Percentiles rank a stretch among this genome's conserved stretches.
phyloP scores from a whole-genome alignment of 2,888 invertebrate species.

The Tethea ocularis region DNA sequence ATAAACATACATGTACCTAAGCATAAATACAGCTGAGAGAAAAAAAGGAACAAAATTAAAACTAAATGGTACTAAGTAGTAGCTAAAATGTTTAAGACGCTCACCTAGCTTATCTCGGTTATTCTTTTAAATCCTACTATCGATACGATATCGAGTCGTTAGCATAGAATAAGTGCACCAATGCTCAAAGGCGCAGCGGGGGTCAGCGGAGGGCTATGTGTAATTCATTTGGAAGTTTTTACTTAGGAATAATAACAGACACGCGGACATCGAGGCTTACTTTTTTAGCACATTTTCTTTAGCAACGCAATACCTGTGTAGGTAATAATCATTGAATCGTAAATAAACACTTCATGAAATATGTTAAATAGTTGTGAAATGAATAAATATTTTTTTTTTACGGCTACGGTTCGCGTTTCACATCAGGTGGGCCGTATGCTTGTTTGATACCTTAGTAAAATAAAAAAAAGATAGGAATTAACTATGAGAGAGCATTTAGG shows the following conservation, averaged over 20 bases:
- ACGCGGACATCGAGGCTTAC: constrained; percentile 32
- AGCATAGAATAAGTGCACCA: constrained; percentile 19
- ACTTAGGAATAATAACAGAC: constrained; percentile 45
- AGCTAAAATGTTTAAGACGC: too few species aligned
- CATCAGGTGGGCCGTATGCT: too few species aligned
- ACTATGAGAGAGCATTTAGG: too few species aligned
- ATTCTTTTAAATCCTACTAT: neutral
- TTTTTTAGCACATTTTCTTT: constrained; percentile 38
- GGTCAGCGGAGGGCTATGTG: constrained; percentile 46
- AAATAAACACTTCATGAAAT: neutral
- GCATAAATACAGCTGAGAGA: too few species aligned
- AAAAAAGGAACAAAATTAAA: too few species aligned
- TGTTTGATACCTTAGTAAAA: too few species aligned
- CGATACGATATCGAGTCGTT: neutral
- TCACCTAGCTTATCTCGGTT: too few species aligned
- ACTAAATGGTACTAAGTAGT: too few species aligned
- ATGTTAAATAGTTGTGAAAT: too few species aligned
- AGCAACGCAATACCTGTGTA: constrained; percentile 21
- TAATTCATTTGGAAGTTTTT: constrained; percentile 58
- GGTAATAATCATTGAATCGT: constrained; percentile 13
- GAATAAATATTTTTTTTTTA: neutral
- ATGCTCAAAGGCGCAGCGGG: constrained; percentile 48
- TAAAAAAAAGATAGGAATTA: too few species aligned
- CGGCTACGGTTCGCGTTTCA: too few species aligned
- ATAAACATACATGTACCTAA: too few species aligned